Evolutionary conservation across 2,113 vertebrate genomes (phyloP), one percentile per base, ranked within the genome.

Genomic region (Amia ocellicauda): DNA sequence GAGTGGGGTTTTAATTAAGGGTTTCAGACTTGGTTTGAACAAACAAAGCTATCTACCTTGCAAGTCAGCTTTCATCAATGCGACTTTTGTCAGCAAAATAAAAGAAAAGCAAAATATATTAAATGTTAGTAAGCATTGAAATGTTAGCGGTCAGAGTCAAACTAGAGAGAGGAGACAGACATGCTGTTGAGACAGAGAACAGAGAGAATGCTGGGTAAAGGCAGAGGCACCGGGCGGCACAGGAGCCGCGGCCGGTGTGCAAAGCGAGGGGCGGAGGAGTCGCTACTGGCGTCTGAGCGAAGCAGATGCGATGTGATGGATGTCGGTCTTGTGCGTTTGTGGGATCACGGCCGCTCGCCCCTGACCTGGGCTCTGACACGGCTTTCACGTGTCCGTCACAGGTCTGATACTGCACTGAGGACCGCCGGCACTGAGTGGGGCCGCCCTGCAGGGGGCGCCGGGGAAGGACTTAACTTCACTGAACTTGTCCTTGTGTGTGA

Each of bases 21-120:
- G 80, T 87, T 91, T 91, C 86, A 92, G 90, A 93, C 91, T 92
- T 88, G 82, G 83, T 85, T 85, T 74, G 81, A 84, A 95, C 92
- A 93, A 74, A 92, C 81, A 90, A 85, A 84, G 84, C 93, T 91
- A 91, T 98, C 94, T 97, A 97, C 93, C 95, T 97, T 96, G 94
- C 91, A 96, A 93, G 92, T 96, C 94, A 95, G 94, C 94, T 95
- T 95, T 96, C 93, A 93, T 96, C 94, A 98, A 93, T 93, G 93
- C 91, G 93, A 97, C 94, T 94, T 88, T 96, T 94, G 93, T 91
- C 91, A 85, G 92, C 93, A 91, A 94, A 94, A 91, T 78, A 80
- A 90, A 79, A 78, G 88, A 89, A 91, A 94, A 91, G 92, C 90
- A 94, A 92, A 94, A 90, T 89, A 93, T 91, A 94, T 75, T 87